Percentiles rank a stretch among this genome's conserved stretches.
phyloP scores from a whole-genome alignment of 2,113 vertebrate species.

The Phaethon lepturus region DNA sequence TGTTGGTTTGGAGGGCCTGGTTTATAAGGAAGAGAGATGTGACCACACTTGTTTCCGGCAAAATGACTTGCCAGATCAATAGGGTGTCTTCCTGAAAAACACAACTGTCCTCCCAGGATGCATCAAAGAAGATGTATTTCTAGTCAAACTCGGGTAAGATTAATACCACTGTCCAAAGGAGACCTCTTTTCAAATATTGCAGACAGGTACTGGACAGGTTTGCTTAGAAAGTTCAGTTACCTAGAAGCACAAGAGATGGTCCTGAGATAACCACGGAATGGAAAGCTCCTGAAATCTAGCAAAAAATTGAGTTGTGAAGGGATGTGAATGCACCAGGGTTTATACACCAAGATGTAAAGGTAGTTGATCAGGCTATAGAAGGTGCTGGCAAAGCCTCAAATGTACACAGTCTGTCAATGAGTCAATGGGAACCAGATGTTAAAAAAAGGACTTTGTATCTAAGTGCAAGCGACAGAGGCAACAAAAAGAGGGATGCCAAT shows the following conservation, averaged over 20 bases:
- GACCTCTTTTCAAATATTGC: background rate
- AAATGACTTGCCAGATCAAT: conserved; percentile 40
- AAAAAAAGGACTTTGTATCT: background rate
- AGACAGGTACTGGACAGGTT: background rate
- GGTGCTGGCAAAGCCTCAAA: background rate
- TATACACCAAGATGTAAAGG: background rate
- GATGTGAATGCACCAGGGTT: background rate
- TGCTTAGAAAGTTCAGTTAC: background rate
- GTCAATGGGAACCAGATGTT: background rate
- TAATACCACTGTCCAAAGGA: conserved; percentile 20
- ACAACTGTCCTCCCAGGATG: background rate
- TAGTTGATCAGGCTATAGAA: background rate
- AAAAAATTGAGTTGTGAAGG: background rate
- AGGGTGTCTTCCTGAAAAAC: conserved; percentile 35
- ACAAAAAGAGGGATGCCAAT: background rate
- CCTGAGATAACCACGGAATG: background rate
- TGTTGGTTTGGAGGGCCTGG: background rate
- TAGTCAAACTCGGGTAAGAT: conserved; percentile 23
- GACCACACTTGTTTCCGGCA: conserved; percentile 11
- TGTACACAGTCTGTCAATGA: background rate
- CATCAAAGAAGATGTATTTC: background rate
- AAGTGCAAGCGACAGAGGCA: background rate
- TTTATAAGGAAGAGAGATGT: background rate
- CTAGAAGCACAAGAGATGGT: background rate
- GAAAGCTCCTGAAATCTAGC: background rate